These are phyloP conservation scores for Hydractinia symbiolongicarpus DNA, from an alignment of 30 jellyfish, hydroid and myxozoan genomes.

Conservation along the genomic window DNA sequence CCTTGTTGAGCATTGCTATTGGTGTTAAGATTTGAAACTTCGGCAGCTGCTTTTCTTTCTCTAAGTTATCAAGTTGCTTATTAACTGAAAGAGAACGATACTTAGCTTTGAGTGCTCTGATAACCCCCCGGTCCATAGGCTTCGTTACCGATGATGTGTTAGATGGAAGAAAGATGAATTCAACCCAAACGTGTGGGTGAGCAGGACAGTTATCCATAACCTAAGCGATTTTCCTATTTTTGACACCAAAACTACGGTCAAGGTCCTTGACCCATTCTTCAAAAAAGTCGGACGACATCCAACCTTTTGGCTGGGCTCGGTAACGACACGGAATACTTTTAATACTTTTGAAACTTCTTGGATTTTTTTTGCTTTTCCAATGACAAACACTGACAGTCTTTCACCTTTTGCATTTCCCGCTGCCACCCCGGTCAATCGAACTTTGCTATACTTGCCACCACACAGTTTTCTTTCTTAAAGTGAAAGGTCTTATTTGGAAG, in stretches of 20 bases:
- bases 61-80: too few species aligned
- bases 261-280: slow-evolving; percentile 42
- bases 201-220: slow-evolving; percentile 55
- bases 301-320: slow-evolving; percentile 30
- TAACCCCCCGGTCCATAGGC: slow-evolving; percentile 55
- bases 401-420: background rate
- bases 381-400: background rate
- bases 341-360: background rate
- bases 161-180: slow-evolving; percentile 47
- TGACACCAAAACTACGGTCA: slow-evolving; percentile 8
- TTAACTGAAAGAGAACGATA: too few species aligned
- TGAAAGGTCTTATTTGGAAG: background rate
- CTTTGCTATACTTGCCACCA: background rate
- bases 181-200: slow-evolving; percentile 31
- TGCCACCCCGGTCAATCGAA: background rate
- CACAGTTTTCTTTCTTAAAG: background rate
- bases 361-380: background rate
- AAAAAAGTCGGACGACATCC: slow-evolving; percentile 42
- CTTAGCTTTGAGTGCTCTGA: background rate
- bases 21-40: too few species aligned
- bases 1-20: too few species aligned
- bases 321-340: background rate
- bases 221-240: slow-evolving; percentile 29
- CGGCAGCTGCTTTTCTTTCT: too few species aligned
- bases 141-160: slow-evolving; percentile 41